Evolutionary conservation across 2,113 vertebrate species (phyloP), one percentile per base, ranked within the genome.

Genomic region (Peucedramus taeniatus): DNA sequence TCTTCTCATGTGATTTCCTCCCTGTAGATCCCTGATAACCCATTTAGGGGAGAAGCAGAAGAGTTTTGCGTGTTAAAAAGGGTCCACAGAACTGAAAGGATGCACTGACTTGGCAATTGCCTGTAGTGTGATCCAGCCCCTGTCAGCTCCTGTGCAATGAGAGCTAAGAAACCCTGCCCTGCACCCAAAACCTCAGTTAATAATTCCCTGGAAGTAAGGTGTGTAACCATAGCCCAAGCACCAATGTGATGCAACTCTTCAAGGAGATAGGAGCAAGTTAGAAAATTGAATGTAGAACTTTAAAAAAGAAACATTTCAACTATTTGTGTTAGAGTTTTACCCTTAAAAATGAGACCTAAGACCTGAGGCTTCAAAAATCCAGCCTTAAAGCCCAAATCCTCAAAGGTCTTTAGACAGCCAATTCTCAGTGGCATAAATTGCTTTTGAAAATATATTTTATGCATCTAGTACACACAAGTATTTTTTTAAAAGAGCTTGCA

Each of bases 1-100:
- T 23, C 35, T 66, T 66, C 59, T 77, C 15, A 10, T 0, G 1
- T 0, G 0, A 18, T 86, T 47, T 47, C 26, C 1, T 72, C 13
- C 39, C 26, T 40, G 18, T 22, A 39, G 56, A 59, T 49, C 10
- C 47, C n/a, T 64, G 27, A 49, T 19, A 57, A 56, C 5, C 7
- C 7, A 0, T 22, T 4, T 11, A 2, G 9, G 22, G 45, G 16
- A 61, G 28, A 80, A 77, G 37, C 11, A 83, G 23, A 44, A 31
- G 14, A 59, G 28, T 51, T 79, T 15, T 57, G 20, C 0, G 0
- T 10, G 23, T 72, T 72, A 37, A 9, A 53, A 60, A 15, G 7
- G 7, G 9, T 8, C 15, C 3, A 18, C 7, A 16, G 40, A 70
- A 60, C 31, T 79, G 87, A 57, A 68, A 89, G 82, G 16, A 21